A percentile compares a stretch with the other conserved stretches of the same genome.
phyloP scores from a whole-genome alignment of 1,140 invertebrate species.

The Cheumatopsyche charites region DNA sequence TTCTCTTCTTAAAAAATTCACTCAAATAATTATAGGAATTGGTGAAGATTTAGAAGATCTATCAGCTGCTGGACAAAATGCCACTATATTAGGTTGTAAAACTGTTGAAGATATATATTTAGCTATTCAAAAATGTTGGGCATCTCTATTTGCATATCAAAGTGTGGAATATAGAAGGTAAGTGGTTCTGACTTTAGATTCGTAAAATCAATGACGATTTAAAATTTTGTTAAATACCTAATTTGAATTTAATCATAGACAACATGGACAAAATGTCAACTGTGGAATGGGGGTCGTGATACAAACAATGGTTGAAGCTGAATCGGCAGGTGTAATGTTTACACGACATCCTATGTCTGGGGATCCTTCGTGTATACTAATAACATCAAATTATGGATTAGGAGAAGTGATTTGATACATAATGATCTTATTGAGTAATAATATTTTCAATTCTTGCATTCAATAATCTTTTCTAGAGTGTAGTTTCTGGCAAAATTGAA shows the following conservation, averaged over 20 bases:
- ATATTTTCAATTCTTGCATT: neutral
- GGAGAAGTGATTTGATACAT: constrained; percentile 68
- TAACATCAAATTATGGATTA: constrained; percentile 81
- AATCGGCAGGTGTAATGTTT: constrained; percentile 80
- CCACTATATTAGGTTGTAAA: constrained; percentile 73
- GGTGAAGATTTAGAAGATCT: constrained; percentile 79
- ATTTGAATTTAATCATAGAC: constrained; percentile 47
- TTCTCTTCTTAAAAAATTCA: no score
- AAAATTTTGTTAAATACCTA: neutral
- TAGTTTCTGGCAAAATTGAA: constrained; percentile 76
- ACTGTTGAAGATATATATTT: constrained; percentile 61
- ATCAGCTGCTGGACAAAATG: constrained; percentile 86
- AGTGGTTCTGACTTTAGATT: constrained; percentile 25
- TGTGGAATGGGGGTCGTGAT: constrained; percentile 80
- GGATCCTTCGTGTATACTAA: constrained; percentile 68
- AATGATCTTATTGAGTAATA: neutral
- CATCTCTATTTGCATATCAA: constrained; percentile 75
- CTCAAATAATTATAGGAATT: constrained; percentile 60
- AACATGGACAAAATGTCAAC: constrained; percentile 68
- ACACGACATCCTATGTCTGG: constrained; percentile 75
- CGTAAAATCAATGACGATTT: neutral
- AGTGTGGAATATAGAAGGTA: constrained; percentile 76
- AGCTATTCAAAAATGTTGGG: constrained; percentile 77
- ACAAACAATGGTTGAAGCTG: constrained; percentile 75
- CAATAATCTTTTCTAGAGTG: constrained; percentile 63